A percentile compares a stretch with the other conserved stretches of the same genome.
Conservation (phyloP, 2,888 invertebrate species). For the Rosalia funebris region DNA sequence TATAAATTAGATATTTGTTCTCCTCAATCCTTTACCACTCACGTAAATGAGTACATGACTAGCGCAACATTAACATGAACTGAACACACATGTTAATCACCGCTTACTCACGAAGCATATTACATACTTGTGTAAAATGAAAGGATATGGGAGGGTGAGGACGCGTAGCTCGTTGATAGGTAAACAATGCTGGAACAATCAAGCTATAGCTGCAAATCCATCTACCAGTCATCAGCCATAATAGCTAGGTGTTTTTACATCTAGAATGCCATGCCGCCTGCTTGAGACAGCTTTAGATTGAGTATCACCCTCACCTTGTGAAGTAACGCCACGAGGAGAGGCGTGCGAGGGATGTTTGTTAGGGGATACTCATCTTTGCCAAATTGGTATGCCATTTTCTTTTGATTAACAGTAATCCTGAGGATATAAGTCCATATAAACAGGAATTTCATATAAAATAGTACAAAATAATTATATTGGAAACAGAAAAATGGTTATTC, state of each 20-base stretch:
- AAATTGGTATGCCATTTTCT: too few species aligned
- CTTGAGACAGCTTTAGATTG: constrained; percentile 61
- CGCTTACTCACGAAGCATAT: constrained; percentile 6
- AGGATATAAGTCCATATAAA: too few species aligned
- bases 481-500: too few species aligned
- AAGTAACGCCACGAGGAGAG: constrained; percentile 11
- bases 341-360: not conserved
- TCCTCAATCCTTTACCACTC: not conserved
- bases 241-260: constrained; percentile 61
- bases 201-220: constrained; percentile 59
- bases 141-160: not conserved
- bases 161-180: constrained; percentile 52
- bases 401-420: too few species aligned
- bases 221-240: constrained; percentile 59
- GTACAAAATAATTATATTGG: too few species aligned
- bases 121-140: constrained; percentile 2
- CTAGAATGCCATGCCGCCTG: constrained; percentile 50
- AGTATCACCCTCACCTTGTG: constrained; percentile 50
- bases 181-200: constrained; percentile 62
- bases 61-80: not conserved
- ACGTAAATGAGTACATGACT: not conserved
- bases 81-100: constrained; percentile 29
- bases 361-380: too few species aligned
- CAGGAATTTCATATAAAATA: too few species aligned
- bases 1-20: too few species aligned